phyloP scores from a whole-genome alignment of 2,797 vertebrate genomes.

The Leucoraja ocellata region DNA sequence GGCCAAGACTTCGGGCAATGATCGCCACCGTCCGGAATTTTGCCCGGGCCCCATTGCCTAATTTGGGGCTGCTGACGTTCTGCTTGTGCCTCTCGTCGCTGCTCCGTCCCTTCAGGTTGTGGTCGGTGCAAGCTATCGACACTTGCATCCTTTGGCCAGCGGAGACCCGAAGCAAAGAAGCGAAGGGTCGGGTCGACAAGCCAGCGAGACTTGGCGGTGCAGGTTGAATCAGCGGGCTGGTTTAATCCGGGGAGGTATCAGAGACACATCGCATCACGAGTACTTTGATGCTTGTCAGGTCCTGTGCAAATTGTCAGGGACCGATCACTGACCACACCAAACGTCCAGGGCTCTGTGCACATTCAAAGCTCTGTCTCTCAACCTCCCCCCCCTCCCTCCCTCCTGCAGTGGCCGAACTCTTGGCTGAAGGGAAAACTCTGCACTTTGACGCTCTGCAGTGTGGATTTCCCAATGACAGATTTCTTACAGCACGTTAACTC shows the following conservation, averaged over 20 bases:
- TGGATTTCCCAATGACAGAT: not conserved
- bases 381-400: not conserved
- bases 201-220: slow-evolving; percentile 45
- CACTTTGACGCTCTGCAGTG: slow-evolving; percentile 9
- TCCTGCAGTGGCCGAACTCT: slow-evolving; percentile 1
- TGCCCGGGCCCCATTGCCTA: slow-evolving; percentile 88
- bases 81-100: slow-evolving; percentile 89
- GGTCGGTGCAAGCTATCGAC: slow-evolving; percentile 96
- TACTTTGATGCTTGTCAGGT: slow-evolving; percentile 44
- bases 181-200: not conserved
- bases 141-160: slow-evolving; percentile 74
- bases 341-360: no score
- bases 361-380: not conserved
- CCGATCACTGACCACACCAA: slow-evolving; percentile 26
- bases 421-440: not conserved
- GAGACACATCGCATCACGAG: slow-evolving; percentile 41
- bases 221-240: slow-evolving; percentile 43
- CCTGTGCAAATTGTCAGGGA: slow-evolving; percentile 39
- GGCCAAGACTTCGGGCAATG: slow-evolving; percentile 89
- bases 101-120: slow-evolving; percentile 90
- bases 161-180: not conserved
- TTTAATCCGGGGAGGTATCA: slow-evolving; percentile 44
- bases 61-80: slow-evolving; percentile 76
- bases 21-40: slow-evolving; percentile 96
- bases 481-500: not conserved